These are phyloP conservation scores for Eulimnadia texana DNA, from an alignment of 1,140 invertebrate species.

Conservation along the genomic window DNA sequence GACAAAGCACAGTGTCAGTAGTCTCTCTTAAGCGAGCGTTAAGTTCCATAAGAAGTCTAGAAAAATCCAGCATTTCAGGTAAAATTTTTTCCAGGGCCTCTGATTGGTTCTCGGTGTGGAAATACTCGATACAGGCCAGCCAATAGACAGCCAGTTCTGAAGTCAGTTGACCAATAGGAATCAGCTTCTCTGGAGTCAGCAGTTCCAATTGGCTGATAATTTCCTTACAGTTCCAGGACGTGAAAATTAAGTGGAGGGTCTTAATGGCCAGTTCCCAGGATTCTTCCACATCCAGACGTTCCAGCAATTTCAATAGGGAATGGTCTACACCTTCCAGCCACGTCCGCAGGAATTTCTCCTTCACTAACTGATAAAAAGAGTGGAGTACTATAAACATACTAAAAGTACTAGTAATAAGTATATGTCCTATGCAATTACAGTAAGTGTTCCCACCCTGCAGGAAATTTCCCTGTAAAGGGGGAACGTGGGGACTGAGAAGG, in stretches of 20 bases:
- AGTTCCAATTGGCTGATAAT: constrained; percentile 29
- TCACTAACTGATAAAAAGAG: too few species aligned
- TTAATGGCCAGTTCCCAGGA: constrained; percentile 29
- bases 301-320: constrained; percentile 42
- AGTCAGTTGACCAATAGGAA: constrained; percentile 35
- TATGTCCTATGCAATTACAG: too few species aligned
- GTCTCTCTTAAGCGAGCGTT: constrained; percentile 14
- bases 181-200: constrained; percentile 32
- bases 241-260: constrained; percentile 33
- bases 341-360: constrained; percentile 37
- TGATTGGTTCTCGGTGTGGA: constrained; percentile 25
- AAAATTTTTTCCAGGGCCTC: constrained; percentile 29
- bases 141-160: constrained; percentile 46
- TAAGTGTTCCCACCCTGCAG: too few species aligned
- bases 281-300: constrained; percentile 44
- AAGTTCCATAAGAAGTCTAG: constrained; percentile 23
- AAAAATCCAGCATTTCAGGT: constrained; percentile 25
- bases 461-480: too few species aligned
- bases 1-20: constrained; percentile 20
- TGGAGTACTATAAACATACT: too few species aligned
- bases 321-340: constrained; percentile 48
- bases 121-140: constrained; percentile 38
- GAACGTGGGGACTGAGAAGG: too few species aligned
- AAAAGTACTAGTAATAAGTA: too few species aligned
- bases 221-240: constrained; percentile 24